Evolutionary conservation across 2,888 invertebrate species (phyloP), one percentile per base, ranked within the genome.

Genomic region (Drosophila hawaiiensis): DNA sequence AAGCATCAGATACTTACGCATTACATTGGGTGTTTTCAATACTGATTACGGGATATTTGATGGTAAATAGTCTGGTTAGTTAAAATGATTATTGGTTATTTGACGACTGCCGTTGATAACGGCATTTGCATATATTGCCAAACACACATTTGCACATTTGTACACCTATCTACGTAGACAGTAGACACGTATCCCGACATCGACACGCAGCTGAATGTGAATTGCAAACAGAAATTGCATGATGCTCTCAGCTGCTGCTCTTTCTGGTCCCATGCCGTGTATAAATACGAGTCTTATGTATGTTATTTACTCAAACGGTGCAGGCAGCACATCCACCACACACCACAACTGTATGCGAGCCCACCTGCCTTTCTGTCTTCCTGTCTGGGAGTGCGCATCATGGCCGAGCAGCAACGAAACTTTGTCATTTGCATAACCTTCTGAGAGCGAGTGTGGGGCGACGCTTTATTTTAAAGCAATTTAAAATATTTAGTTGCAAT

Each of bases 401-500:
- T 53, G 72, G 73, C 63, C 71, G 69, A 64, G 66, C 73, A 37
- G 62, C 74, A 80, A 73, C 78, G 68, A 75, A 81, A 90, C 79
- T 85, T 82, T 90, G 81, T 88, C 91, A 90, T 88, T 88, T 90
- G 85, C 88, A 88, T 90, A 89, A 90, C 87, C 90, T 85, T 79
- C 80, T 73, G 63, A 31, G 49, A 16, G 55, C 14, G 59, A n/a
- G 14, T 29, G 22, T 33, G 53, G 43, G 43, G 2, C 19, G 68
- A 59, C 68, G 80, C 86, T 91, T 91, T 86, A 91, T 89, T 91
- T 91, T 90, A 89, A 89, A 90, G 87, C 87, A 86, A 90, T 90
- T 84, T 89, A 85, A 89, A 91, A 89, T 89, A 91, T 91, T 89
- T 89, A 89, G 86, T 90, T 86, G 83, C 91, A 91, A 89, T 89